phyloP scores from a whole-genome alignment of 2,797 vertebrate species.

The Neopelma chrysocephalum region DNA sequence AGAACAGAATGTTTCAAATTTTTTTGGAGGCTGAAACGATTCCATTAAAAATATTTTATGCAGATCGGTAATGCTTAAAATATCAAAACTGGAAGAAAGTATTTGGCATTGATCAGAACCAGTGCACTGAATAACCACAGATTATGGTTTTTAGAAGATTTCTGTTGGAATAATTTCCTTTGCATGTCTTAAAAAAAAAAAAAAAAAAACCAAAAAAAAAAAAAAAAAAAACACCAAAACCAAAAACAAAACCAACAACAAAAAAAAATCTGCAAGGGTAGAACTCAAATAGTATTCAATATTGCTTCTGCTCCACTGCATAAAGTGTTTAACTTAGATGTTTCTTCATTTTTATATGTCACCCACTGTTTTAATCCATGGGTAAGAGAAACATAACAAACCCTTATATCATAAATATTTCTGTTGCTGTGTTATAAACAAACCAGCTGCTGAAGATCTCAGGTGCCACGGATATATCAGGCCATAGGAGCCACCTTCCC shows the following conservation, averaged over 20 bases:
- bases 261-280: neutral
- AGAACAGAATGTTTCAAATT: slow-evolving; percentile 54
- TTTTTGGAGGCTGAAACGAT: slow-evolving; percentile 29
- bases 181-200: neutral
- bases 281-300: neutral
- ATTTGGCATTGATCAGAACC: slow-evolving; percentile 45
- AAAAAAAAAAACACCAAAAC: too few species aligned
- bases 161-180: slow-evolving; percentile 22
- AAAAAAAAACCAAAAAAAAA: neutral
- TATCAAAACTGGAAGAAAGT: slow-evolving; percentile 52
- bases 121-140: neutral
- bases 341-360: neutral
- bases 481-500: neutral
- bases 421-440: neutral
- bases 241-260: neutral
- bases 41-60: slow-evolving; percentile 56
- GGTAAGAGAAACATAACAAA: neutral
- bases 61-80: slow-evolving; percentile 48
- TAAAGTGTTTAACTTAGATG: neutral
- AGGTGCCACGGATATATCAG: neutral
- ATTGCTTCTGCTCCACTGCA: neutral
- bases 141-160: neutral
- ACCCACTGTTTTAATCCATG: neutral
- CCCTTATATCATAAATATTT: neutral
- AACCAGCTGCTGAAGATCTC: neutral